Conservation (phyloP, 2,797 vertebrate genomes). For the Nannoperca obscura region DNA sequence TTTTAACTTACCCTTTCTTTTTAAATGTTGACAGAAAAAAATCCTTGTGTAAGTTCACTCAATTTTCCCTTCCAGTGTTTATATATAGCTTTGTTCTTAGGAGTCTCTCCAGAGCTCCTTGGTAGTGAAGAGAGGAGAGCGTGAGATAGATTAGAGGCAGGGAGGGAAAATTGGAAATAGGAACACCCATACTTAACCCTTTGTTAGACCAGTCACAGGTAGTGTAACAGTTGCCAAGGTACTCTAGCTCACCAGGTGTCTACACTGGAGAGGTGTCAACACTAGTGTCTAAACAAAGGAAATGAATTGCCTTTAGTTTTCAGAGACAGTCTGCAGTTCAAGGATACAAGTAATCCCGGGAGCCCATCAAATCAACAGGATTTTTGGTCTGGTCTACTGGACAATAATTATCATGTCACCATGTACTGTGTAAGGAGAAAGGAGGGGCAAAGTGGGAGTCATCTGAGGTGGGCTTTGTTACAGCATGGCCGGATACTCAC, state of each 20-base stretch:
- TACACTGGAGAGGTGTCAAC: background rate
- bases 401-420: conserved; percentile 37
- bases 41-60: conserved; percentile 34
- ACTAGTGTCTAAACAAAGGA: background rate
- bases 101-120: conserved; percentile 72
- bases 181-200: conserved; percentile 83
- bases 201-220: conserved; percentile 73
- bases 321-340: conserved; percentile 1
- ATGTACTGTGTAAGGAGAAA: conserved; percentile 7
- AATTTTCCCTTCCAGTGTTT: conserved; percentile 51
- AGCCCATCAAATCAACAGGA: conserved; percentile 12
- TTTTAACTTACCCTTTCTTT: conserved; percentile 69
- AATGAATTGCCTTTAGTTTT: conserved; percentile 6
- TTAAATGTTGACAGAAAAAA: conserved; percentile 4
- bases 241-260: conserved; percentile 39
- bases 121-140: conserved; percentile 65
- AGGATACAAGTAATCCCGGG: conserved; percentile 16
- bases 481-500: conserved; percentile 23
- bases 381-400: background rate
- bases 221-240: background rate
- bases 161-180: conserved; percentile 68
- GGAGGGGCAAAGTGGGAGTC: conserved; percentile 2
- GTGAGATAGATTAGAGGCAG: conserved; percentile 68
- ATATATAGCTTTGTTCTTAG: conserved; percentile 55
- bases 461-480: conserved; percentile 54